These are phyloP conservation scores for Phocides pigmalion DNA, from an alignment of 1,140 invertebrate species.

Conservation along the genomic window DNA sequence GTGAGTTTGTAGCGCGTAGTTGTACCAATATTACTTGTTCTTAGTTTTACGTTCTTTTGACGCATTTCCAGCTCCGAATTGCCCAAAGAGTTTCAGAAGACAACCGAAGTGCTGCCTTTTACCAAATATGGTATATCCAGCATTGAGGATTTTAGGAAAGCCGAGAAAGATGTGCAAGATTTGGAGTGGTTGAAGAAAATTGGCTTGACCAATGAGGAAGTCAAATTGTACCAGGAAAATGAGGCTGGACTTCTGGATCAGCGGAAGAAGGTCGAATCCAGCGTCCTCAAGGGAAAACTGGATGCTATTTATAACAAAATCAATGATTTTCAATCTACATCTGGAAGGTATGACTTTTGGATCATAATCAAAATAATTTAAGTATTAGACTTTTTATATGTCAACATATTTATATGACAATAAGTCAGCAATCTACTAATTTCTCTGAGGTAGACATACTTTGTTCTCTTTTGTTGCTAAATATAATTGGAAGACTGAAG, in stretches of 20 bases:
- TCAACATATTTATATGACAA: too few relatives aligned
- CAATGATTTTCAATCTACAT: slow-evolving; percentile 50
- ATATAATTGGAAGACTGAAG: too few relatives aligned
- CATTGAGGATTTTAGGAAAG: slow-evolving; percentile 60
- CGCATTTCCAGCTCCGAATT: slow-evolving; percentile 61
- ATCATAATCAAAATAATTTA: too few relatives aligned
- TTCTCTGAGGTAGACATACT: too few relatives aligned
- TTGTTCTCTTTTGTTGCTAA: too few relatives aligned
- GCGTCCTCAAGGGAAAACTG: slow-evolving; percentile 55
- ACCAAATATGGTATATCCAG: slow-evolving; percentile 70
- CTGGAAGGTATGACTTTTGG: slow-evolving; percentile 46
- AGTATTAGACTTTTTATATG: too few relatives aligned
- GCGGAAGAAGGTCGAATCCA: slow-evolving; percentile 62
- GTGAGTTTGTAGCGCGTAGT: slow-evolving; percentile 15
- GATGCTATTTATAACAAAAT: slow-evolving; percentile 66
- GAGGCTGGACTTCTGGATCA: slow-evolving; percentile 62
- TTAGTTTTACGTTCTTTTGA: slow-evolving; percentile 13
- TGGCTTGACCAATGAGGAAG: slow-evolving; percentile 66
- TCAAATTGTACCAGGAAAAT: slow-evolving; percentile 71
- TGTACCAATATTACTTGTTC: not conserved
- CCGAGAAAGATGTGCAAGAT: slow-evolving; percentile 63
- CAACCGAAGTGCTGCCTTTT: slow-evolving; percentile 70
- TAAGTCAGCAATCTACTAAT: too few relatives aligned
- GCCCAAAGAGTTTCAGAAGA: slow-evolving; percentile 73
- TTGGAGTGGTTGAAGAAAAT: slow-evolving; percentile 69